Evolutionary conservation across 2,888 invertebrate species (phyloP), one percentile per base, ranked within the genome.

Genomic region (Hipparchia sbordonii): DNA sequence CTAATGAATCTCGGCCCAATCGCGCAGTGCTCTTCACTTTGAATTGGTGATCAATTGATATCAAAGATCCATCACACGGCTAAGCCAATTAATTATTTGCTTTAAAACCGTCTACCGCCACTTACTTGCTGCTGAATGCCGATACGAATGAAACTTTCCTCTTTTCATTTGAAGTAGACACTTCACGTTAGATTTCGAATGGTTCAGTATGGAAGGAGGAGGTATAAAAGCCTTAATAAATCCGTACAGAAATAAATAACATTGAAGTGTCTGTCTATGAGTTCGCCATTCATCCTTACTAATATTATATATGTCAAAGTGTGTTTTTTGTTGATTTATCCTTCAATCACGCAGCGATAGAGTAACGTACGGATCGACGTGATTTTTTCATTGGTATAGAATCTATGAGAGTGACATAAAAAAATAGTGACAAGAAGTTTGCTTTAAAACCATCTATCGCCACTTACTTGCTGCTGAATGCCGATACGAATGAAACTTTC

Each of bases 31-130:
- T 79, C 79, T 83, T 76, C 83, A 77, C 87, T 91, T 87, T 91
- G 91, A 92, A 92, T 92, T 92, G 90, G 90, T 91, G 91, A 92
- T 92, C 87, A 89, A 84, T 87, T 83, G 83, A 82, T 85, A 85
- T 91, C 91, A 92, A 92, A 92, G 93, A 89, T 84, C 86, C 84
- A 80, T 82, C 84, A 84, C 78, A 74, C 78, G 80, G 82, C 83
- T 85, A 82, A 81, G 83, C 83, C 81, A 82, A 84, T 85, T 83
- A 83, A 82, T 82, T 83, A 83, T 84, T 82, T 81, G 76, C 76
- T 78, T 79, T 78, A 76, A 79, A 78, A 78, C 78, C 81, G 84
- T 82, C 85, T 84, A 83, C 79, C 83, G 80, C 84, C 87, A 88
- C 88, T 87, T 87, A 87, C 82, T 85, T 82, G 82, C 81, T 52